Percentiles rank a stretch among this genome's conserved stretches.
These are phyloP conservation scores for Eciton burchellii DNA, from an alignment of 1,140 invertebrate species.

Conservation along the genomic window DNA sequence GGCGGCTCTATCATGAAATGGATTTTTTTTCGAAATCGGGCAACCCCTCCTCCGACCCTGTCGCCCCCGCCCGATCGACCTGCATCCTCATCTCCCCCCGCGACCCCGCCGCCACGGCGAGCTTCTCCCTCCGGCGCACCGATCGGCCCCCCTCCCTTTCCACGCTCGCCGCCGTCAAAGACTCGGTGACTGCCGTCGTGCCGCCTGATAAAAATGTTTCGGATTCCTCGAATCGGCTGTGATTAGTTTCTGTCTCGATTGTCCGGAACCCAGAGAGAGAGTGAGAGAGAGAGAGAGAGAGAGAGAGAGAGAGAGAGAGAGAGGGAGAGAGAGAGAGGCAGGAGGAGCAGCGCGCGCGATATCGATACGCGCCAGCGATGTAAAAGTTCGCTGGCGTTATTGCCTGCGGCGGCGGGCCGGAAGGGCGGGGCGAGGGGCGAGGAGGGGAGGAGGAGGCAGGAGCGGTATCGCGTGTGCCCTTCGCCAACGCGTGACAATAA, in stretches of 20 bases:
- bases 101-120: background rate
- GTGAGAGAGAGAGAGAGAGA: no score
- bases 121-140: background rate
- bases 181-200: slow-evolving; percentile 47
- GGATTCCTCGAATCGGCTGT: slow-evolving; percentile 72
- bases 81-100: background rate
- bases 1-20: slow-evolving; percentile 76
- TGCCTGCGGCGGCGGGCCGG: slow-evolving; percentile 6
- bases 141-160: slow-evolving; percentile 45
- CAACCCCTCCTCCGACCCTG: slow-evolving; percentile 55
- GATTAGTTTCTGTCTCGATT: slow-evolving; percentile 75
- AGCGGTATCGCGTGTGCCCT: background rate
- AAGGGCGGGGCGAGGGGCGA: background rate
- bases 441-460: no score
- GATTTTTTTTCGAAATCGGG: slow-evolving; percentile 75
- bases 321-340: no score
- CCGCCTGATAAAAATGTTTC: slow-evolving; percentile 69
- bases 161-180: slow-evolving; percentile 22
- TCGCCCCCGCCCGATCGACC: background rate
- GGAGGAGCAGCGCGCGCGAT: slow-evolving; percentile 42
- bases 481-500: background rate
- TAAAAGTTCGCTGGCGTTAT: slow-evolving; percentile 39
- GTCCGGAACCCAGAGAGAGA: slow-evolving; percentile 65
- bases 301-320: no score
- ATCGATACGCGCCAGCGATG: slow-evolving; percentile 44